Percentiles rank a stretch among this genome's conserved stretches.
phyloP scores from a whole-genome alignment of 2,797 vertebrate genomes.

The Xenentodon cancila region DNA sequence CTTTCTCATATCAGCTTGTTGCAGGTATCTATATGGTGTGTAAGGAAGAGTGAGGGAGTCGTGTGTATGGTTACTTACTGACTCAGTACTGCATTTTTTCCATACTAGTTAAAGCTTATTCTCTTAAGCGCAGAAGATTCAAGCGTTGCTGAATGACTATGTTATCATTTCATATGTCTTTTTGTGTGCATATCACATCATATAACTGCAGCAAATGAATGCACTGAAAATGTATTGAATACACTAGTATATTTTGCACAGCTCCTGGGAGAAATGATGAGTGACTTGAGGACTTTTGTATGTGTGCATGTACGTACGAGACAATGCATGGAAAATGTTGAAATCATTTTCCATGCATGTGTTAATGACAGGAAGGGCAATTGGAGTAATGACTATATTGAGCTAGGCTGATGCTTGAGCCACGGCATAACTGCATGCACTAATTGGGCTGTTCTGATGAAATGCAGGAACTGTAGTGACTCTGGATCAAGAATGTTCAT shows the following conservation, averaged over 20 bases:
- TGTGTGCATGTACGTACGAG: background rate
- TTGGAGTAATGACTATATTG: constrained; percentile 71
- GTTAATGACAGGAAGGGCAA: constrained; percentile 63
- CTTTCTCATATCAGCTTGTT: constrained; percentile 56
- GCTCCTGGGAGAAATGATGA: constrained; percentile 11
- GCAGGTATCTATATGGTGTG: constrained; percentile 59
- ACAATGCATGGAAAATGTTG: constrained; percentile 27
- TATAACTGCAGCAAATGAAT: no score
- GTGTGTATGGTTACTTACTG: constrained; percentile 14
- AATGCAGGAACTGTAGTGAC: constrained; percentile 44
- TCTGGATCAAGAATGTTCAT: constrained; percentile 53
- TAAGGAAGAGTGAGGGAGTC: background rate
- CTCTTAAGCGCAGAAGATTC: constrained; percentile 56
- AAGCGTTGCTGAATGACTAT: constrained; percentile 49
- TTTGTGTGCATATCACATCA: constrained; percentile 1
- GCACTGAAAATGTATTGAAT: background rate
- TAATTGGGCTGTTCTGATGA: constrained; percentile 66
- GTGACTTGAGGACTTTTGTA: constrained; percentile 16
- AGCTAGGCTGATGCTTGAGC: constrained; percentile 52
- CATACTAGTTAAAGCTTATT: constrained; percentile 9
- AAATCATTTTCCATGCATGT: constrained; percentile 39
- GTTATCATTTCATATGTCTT: constrained; percentile 32
- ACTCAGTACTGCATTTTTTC: constrained; percentile 15
- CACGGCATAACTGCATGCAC: constrained; percentile 63
- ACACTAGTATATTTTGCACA: constrained; percentile 27